These are phyloP conservation scores for Plecotus auritus DNA, from an alignment of 2,113 vertebrate species.

Conservation along the genomic window DNA sequence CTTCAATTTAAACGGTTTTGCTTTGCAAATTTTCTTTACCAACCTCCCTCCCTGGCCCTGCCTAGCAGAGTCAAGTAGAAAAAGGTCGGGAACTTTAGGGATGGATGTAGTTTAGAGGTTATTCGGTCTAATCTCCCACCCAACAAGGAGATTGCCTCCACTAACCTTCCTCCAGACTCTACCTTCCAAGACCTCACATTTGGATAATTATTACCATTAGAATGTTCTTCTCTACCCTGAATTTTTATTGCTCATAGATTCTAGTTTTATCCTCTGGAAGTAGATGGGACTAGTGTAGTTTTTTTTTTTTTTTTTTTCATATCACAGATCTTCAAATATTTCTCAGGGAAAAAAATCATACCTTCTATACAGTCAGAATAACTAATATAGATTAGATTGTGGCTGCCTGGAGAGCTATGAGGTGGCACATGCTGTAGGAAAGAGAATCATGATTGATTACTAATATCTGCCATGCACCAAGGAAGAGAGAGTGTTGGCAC, in stretches of 20 bases:
- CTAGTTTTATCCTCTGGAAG: background rate
- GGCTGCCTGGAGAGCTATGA: background rate
- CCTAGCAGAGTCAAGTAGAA: background rate
- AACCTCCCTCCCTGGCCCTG: background rate
- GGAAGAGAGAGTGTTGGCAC: background rate
- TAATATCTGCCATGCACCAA: background rate
- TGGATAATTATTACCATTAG: background rate
- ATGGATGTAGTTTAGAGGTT: background rate
- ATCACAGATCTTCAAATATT: background rate
- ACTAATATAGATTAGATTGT: background rate
- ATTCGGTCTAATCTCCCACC: background rate
- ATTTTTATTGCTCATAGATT: background rate
- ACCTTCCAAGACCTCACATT: background rate
- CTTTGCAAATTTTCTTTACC: background rate
- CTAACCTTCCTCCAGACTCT: background rate
- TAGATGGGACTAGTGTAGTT: background rate
- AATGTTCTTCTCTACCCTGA: background rate
- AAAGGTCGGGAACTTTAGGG: background rate
- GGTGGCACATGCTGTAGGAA: background rate
- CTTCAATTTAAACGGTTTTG: constrained; percentile 20
- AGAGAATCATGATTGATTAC: background rate
- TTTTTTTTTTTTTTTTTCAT: background rate
- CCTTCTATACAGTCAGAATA: background rate
- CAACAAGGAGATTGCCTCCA: background rate
- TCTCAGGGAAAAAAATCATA: background rate